phyloP scores from a whole-genome alignment of 2,797 vertebrate genomes.

The Schizopygopsis malacanthus region DNA sequence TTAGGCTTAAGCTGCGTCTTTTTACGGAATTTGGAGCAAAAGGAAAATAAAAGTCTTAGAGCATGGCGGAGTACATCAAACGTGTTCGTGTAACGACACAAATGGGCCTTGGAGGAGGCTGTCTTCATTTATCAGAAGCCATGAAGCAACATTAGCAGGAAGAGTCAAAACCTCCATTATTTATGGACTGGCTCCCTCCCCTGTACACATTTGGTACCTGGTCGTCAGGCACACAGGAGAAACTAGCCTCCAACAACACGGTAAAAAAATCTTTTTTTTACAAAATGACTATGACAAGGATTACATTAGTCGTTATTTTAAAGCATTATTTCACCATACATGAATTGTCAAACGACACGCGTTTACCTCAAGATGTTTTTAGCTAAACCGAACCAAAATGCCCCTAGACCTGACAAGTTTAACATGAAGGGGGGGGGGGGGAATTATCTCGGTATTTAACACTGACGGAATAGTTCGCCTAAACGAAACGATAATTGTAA shows the following conservation, averaged over 20 bases:
- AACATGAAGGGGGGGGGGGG: too few species aligned
- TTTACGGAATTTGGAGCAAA: background rate
- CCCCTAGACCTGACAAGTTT: background rate
- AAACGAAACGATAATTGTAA: background rate
- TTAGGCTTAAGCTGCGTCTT: background rate
- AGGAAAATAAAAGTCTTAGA: background rate
- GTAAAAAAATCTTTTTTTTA: background rate
- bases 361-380: background rate
- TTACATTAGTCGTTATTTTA: background rate
- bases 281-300: background rate
- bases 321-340: background rate
- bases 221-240: slow-evolving; percentile 24
- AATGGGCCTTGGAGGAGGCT: slow-evolving; percentile 34
- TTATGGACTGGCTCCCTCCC: slow-evolving; percentile 73
- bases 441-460: background rate
- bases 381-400: background rate
- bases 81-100: slow-evolving; percentile 15
- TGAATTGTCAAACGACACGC: background rate
- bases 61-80: background rate
- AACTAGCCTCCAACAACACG: background rate
- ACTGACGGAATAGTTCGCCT: background rate
- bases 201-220: slow-evolving; percentile 63
- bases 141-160: slow-evolving; percentile 54
- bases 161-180: slow-evolving; percentile 69
- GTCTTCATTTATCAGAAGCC: slow-evolving; percentile 48